Evolutionary conservation across 2,888 invertebrate species (phyloP), one percentile per base, ranked within the genome.

Genomic region (Aromia moschata): DNA sequence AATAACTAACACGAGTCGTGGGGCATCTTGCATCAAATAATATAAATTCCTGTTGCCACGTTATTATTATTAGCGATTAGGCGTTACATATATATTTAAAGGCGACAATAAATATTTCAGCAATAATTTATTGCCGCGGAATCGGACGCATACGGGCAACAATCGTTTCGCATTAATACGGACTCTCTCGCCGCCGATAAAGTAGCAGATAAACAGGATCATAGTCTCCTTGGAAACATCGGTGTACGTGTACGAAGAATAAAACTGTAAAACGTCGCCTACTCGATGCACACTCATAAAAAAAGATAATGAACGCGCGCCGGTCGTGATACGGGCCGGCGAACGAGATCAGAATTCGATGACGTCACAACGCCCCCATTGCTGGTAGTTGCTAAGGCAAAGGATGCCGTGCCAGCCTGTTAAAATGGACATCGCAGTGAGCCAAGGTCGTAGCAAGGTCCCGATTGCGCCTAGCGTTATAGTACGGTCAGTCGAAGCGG

Each of bases 311-410:
- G 49, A 49, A 49, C 49, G n/a, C n/a, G n/a, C n/a, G 38, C 33
- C 20, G 38, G 49, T 49, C 49, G 49, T 49, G 49, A 49, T 49
- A 49, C 49, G 49, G 58, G 40, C 45, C 47, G 58, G 57, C 54
- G 59, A 64, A 67, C 62, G 65, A 64, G 61, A 65, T 61, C 67
- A 65, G 60, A 66, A 70, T 67, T 51, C 44, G 61, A 58, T 72
- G 74, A 74, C 71, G 74, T 74, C 74, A 74, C 64, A 31, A 65
- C 71, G 72, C 71, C 74, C 71, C 72, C 71, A 65, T 72, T 65
- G 59, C 56, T 51, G 56, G 51, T 60, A 62, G 67, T 67, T 67
- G 65, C 67, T 67, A 67, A 67, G 64, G 64, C 62, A 53, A 63
- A 64, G 58, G 60, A 64, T 58, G 60, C 55, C 58, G 47, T 49